phyloP scores from a whole-genome alignment of 2,113 vertebrate genomes.

The Brienomyrus brachyistius region DNA sequence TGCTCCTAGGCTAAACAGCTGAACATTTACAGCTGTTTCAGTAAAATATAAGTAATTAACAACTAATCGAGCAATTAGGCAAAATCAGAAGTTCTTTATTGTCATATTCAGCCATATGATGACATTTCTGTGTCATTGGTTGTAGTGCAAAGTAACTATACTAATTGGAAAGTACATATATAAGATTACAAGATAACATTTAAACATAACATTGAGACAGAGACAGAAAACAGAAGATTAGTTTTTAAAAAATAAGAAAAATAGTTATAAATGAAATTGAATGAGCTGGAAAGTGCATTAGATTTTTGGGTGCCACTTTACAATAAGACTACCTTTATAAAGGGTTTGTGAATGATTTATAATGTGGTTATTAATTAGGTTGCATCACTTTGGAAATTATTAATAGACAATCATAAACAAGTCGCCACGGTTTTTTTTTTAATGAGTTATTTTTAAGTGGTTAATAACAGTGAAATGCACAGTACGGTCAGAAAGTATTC shows the following conservation, averaged over 20 bases:
- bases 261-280: neutral
- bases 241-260: neutral
- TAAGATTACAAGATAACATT: too few species aligned
- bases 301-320: neutral
- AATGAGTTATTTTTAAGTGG: neutral
- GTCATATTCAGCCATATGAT: neutral
- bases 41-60: neutral
- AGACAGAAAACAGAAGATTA: neutral
- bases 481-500: neutral
- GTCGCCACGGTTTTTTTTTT: neutral
- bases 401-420: neutral
- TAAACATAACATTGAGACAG: neutral
- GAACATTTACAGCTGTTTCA: neutral
- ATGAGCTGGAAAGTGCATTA: neutral
- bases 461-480: neutral
- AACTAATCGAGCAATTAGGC: neutral
- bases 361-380: neutral
- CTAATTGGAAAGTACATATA: neutral
- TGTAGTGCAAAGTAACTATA: neutral
- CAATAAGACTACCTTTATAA: neutral
- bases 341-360: neutral
- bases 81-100: neutral
- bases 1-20: neutral
- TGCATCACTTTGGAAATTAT: neutral
- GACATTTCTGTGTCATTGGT: neutral